A percentile compares a stretch with the other conserved stretches of the same genome.
These are phyloP conservation scores for Morpho achilles DNA, from an alignment of 2,888 invertebrate genomes.

Conservation along the genomic window DNA sequence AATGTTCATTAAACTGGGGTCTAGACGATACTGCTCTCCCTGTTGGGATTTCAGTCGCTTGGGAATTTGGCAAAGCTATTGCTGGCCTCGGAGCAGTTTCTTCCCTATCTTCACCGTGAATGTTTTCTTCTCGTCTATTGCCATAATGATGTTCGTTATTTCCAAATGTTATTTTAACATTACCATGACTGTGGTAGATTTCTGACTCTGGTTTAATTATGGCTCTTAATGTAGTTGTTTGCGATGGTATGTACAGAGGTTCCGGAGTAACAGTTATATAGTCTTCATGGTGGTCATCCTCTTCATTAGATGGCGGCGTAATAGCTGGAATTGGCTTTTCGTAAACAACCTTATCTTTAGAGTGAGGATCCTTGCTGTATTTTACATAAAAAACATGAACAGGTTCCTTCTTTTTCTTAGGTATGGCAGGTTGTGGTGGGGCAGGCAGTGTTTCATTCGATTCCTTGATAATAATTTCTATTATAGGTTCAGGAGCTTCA, in stretches of 20 bases:
- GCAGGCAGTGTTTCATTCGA: constrained; percentile 90
- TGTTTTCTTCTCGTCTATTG: constrained; percentile 53
- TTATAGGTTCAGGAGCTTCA: constrained; percentile 92
- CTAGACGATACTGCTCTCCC: constrained; percentile 53
- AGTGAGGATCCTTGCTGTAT: constrained; percentile 90
- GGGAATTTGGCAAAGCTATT: constrained; percentile 72
- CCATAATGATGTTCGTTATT: constrained; percentile 77
- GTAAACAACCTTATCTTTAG: constrained; percentile 86
- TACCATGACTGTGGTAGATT: constrained; percentile 88
- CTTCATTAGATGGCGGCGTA: constrained; percentile 83
- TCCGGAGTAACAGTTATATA: constrained; percentile 78
- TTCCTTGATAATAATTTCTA: constrained; percentile 94
- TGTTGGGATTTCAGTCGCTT: constrained; percentile 44
- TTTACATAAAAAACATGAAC: constrained; percentile 95
- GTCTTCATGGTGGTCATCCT: constrained; percentile 79
- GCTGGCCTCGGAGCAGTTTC: constrained; percentile 83
- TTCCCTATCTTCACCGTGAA: constrained; percentile 66
- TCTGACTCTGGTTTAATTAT: constrained; percentile 93
- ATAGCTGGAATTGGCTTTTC: constrained; percentile 90
- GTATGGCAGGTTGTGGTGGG: constrained; percentile 75
- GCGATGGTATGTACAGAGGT: constrained; percentile 73
- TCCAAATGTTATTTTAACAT: constrained; percentile 90
- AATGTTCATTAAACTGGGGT: constrained; percentile 39
- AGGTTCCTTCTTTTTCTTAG: constrained; percentile 84
- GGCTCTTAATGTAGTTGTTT: constrained; percentile 89